Percentiles rank a stretch among this genome's conserved stretches.
Conservation (phyloP, 2,113 vertebrate genomes). For the Hyaena hyaena region DNA sequence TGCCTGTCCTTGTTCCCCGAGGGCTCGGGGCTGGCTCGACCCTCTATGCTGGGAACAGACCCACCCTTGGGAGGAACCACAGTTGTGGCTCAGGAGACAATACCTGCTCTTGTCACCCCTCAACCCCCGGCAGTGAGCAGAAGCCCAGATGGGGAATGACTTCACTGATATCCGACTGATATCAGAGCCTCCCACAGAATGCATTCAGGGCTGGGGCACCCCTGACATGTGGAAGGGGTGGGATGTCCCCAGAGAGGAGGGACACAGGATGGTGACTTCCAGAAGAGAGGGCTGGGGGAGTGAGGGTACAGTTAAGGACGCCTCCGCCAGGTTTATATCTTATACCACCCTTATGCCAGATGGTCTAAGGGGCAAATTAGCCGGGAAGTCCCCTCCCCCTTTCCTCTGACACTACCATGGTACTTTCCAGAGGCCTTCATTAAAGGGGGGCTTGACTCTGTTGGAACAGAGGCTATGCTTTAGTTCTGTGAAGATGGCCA, state of each 20-base stretch:
- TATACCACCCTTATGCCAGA: neutral
- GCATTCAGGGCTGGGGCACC: neutral
- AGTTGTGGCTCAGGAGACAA: neutral
- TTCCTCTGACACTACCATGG: neutral
- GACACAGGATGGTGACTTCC: neutral
- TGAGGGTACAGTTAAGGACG: neutral
- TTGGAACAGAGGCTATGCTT: neutral
- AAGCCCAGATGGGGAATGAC: neutral
- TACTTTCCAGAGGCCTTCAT: neutral
- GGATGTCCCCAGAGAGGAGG: neutral
- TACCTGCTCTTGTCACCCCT: neutral
- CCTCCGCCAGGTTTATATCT: neutral
- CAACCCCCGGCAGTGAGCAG: fast-evolving
- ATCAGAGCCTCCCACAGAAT: neutral
- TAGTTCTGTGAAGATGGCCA: neutral
- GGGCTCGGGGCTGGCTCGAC: neutral
- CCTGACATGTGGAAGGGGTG: neutral
- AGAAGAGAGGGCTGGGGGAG: neutral
- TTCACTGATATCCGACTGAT: neutral
- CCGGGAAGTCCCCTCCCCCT: neutral
- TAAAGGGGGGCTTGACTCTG: neutral
- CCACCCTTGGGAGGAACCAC: neutral
- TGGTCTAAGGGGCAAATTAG: neutral
- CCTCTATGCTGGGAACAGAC: neutral
- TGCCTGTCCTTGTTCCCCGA: neutral